These are phyloP conservation scores for Leptopilina boulardi DNA, from an alignment of 1,140 invertebrate genomes.

Conservation along the genomic window DNA sequence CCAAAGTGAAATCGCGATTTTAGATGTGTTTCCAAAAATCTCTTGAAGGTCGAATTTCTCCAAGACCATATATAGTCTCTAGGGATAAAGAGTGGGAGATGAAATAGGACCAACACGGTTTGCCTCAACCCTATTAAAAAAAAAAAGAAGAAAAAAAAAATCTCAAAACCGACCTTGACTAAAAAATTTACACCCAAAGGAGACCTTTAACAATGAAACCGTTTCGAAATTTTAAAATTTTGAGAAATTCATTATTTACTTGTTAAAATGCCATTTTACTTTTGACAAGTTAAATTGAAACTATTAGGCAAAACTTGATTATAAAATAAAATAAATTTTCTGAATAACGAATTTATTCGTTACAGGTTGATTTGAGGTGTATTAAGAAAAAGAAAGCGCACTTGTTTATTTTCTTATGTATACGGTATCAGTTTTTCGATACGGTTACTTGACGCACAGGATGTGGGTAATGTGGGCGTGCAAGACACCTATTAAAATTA, in stretches of 20 bases:
- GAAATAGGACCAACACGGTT: neutral
- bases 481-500: constrained; percentile 17
- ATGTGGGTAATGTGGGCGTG: constrained; percentile 31
- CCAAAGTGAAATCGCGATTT: constrained; percentile 23
- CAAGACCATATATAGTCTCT: neutral
- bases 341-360: neutral
- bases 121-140: neutral
- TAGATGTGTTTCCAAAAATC: neutral
- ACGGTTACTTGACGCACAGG: constrained; percentile 2
- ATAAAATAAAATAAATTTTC: no score
- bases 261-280: no score
- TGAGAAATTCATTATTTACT: no score
- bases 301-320: no score
- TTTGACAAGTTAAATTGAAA: no score
- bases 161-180: no score
- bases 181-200: neutral
- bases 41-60: neutral
- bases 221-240: no score
- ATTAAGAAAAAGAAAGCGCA: neutral
- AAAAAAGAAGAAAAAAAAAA: neutral
- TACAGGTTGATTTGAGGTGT: constrained; percentile 6
- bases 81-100: neutral
- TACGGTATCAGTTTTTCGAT: constrained; percentile 3
- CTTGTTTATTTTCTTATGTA: neutral
- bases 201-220: neutral